These are phyloP conservation scores for Lutra lutra DNA, from an alignment of 2,797 vertebrate species.

Conservation along the genomic window DNA sequence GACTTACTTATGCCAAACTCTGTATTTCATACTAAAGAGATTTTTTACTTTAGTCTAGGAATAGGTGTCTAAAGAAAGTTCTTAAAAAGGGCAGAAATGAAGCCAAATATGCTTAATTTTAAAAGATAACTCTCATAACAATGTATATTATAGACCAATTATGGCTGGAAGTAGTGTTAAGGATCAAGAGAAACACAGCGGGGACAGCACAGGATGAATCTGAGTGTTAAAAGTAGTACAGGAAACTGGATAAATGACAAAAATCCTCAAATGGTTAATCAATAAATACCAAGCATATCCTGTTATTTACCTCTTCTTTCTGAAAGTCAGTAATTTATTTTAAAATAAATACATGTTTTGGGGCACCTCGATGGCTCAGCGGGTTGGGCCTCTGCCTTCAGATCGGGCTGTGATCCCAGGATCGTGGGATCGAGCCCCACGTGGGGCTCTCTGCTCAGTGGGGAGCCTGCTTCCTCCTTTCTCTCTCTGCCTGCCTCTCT, in stretches of 20 bases:
- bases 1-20: not conserved
- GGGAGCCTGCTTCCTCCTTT: too few species aligned
- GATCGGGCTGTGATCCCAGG: too few species aligned
- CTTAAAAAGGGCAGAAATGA: not conserved
- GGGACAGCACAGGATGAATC: not conserved
- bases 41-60: not conserved
- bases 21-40: not conserved
- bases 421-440: too few species aligned
- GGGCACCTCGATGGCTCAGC: too few species aligned
- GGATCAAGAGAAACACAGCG: not conserved
- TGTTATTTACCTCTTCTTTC: not conserved
- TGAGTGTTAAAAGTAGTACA: not conserved
- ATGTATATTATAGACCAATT: not conserved
- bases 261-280: not conserved
- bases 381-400: too few species aligned
- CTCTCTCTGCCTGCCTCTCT: too few species aligned
- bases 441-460: too few species aligned
- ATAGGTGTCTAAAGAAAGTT: not conserved
- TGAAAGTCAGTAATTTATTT: not conserved
- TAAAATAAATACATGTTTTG: not conserved
- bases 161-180: not conserved
- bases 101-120: not conserved
- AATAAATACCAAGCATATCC: not conserved
- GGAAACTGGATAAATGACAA: not conserved
- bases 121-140: not conserved